Evolutionary conservation across 2,113 vertebrate genomes (phyloP), one percentile per base, ranked within the genome.

Genomic region (Burhinus oedicnemus): DNA sequence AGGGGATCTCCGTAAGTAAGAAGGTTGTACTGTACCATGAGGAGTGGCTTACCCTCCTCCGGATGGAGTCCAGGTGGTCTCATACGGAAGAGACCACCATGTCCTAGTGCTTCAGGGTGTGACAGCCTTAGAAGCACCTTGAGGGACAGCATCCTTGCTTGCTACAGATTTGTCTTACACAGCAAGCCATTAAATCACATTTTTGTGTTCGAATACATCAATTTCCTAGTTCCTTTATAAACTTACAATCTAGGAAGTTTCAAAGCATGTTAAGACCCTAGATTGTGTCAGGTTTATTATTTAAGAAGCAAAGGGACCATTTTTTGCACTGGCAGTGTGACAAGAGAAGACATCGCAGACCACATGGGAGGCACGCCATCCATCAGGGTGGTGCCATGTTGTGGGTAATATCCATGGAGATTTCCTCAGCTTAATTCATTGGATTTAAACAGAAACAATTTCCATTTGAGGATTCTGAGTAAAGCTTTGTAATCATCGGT

Each of bases 361-460:
- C 7, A 3, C 13, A 32, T 0, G 5, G 57, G 29, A 26, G 0
- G 0, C 0, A 2, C 2, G 5, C 9, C 15, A 15, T 49, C 92
- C 52, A 5, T 40, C 10, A 26, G 40, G 57, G 15, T 54, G 57
- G 15, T 94, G 55, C 30, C n/a, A n/a, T 87, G 11, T 34, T 58
- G 42, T 51, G 52, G 36, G 40, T 40, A 30, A 68, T 65, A 88
- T 6, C 49, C 49, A 45, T 47, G 49, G 61, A 74, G 71, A 78
- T 79, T 45, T 70, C 12, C 6, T 70, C 68, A 57, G 14, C 54
- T 66, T 70, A 38, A 79, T 88, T 80, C 4, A n/a, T 30, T 45
- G 15, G 16, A 36, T 81, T 47, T 75, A 58, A 91, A 64, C 22
- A 68, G 29, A 89, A 90, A 58, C 6, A 5, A n/a, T 65, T 79